Evolutionary conservation across 2,888 invertebrate species (phyloP), one percentile per base, ranked within the genome.

Genomic region (Eupsilia transversa): DNA sequence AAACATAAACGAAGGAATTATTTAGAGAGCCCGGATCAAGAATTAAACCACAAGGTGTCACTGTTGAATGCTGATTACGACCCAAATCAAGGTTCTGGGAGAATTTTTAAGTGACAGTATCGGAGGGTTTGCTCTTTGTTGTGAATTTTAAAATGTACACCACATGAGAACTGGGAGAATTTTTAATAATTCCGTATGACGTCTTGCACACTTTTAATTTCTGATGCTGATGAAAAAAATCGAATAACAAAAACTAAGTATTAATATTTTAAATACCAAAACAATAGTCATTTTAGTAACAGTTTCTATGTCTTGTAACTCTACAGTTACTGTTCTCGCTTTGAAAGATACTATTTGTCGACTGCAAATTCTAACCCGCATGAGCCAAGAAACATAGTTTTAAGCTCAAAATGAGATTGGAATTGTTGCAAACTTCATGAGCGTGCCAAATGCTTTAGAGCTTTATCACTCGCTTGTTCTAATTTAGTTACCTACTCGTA

Each of bases 1-100:
- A 93, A 94, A 93, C 90, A 90, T 92, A 93, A 94, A 92, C 90
- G 92, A 90, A 90, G 91, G 93, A 93, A 94, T 94, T 93, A 93
- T 93, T 92, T 92, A 92, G 91, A 89, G 89, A 89, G 90, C 84
- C 87, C 86, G 90, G 92, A 91, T 93, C 90, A 91, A 85, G 91
- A 93, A 93, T 93, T 93, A 90, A 92, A 92, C 89, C 89, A 82
- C 88, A 80, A 89, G 87, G 89, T 90, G 92, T 90, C 91, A 92
- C 89, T 90, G 89, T 80, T 90, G 89, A 89, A 91, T 90, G 87
- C 87, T 91, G 92, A 91, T 90, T 90, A 87, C 87, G 85, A 87
- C 88, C 87, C 82, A 87, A 87, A 87, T 87, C 87, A 87, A 88
- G 87, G 79, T 79, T 81, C 66, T 67, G 81, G 59, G 76, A 79